A percentile compares a stretch with the other conserved stretches of the same genome.
phyloP scores from a whole-genome alignment of 1,140 invertebrate species.

The Papilio polytes region DNA sequence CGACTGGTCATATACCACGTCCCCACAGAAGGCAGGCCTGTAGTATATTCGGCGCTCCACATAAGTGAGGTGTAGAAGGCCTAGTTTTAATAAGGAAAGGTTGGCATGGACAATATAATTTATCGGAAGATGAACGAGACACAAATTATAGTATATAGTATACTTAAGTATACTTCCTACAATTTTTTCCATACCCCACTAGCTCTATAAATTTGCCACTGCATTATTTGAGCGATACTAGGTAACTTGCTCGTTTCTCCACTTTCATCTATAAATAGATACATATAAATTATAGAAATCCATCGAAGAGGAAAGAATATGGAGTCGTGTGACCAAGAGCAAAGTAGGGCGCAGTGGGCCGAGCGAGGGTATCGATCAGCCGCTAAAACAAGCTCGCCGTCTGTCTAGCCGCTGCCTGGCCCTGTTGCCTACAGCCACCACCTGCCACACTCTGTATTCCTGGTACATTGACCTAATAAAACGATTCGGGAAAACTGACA shows the following conservation, averaged over 20 bases:
- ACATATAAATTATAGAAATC: background rate
- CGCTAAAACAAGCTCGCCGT: conserved; percentile 72
- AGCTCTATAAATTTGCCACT: background rate
- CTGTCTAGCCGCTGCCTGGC: conserved; percentile 68
- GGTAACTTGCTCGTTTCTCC: background rate
- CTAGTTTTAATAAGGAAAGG: too few relatives aligned
- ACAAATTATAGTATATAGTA: too few relatives aligned
- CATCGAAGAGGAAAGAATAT: conserved; percentile 64
- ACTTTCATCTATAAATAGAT: background rate
- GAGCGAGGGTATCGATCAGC: conserved; percentile 73
- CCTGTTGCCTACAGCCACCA: conserved; percentile 55
- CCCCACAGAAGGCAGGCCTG: too few relatives aligned
- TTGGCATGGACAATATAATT: too few relatives aligned
- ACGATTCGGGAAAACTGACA: conserved; percentile 57
- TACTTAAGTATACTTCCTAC: too few relatives aligned
- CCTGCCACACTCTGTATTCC: conserved; percentile 55
- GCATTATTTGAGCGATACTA: background rate
- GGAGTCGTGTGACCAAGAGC: conserved; percentile 66
- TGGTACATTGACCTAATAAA: conserved; percentile 70
- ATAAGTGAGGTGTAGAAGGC: too few relatives aligned
- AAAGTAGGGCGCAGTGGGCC: conserved; percentile 73
- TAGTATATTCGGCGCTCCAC: too few relatives aligned
- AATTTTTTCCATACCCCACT: background rate
- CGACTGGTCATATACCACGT: too few relatives aligned
- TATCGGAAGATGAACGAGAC: too few relatives aligned